These are phyloP conservation scores for Neolamprologus variostigma DNA, from an alignment of 2,113 vertebrate genomes.

Conservation along the genomic window DNA sequence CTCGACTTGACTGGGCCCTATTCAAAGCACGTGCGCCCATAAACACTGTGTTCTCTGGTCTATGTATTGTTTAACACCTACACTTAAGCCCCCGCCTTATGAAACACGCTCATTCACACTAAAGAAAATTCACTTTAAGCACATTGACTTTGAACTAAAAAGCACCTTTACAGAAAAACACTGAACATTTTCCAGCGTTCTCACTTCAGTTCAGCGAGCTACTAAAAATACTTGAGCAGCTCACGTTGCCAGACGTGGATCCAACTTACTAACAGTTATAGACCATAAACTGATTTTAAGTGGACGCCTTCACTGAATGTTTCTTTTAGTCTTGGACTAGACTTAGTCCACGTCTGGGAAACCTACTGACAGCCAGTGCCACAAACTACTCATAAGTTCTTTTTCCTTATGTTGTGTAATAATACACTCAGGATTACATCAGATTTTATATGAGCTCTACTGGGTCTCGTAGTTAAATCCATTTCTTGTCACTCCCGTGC, in stretches of 20 bases:
- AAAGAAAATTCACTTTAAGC: not conserved
- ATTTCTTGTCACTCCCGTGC: not conserved
- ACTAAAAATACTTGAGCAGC: not conserved
- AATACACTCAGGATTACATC: not conserved
- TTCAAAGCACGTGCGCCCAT: conserved; percentile 56
- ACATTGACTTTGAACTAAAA: not conserved
- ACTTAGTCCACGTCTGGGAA: not conserved
- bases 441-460: not conserved
- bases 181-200: not conserved
- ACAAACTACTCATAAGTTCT: not conserved
- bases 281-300: not conserved
- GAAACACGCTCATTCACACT: not conserved
- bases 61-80: conserved; percentile 50
- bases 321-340: not conserved
- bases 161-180: not conserved
- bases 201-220: not conserved
- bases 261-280: not conserved
- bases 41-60: conserved; percentile 53
- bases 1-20: conserved; percentile 20
- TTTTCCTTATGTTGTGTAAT: not conserved
- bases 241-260: not conserved
- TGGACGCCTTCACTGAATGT: not conserved
- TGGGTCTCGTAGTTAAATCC: not conserved
- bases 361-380: not conserved
- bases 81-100: conserved; percentile 11